phyloP scores from a whole-genome alignment of 2,113 vertebrate species.

The Pedionomus torquatus region DNA sequence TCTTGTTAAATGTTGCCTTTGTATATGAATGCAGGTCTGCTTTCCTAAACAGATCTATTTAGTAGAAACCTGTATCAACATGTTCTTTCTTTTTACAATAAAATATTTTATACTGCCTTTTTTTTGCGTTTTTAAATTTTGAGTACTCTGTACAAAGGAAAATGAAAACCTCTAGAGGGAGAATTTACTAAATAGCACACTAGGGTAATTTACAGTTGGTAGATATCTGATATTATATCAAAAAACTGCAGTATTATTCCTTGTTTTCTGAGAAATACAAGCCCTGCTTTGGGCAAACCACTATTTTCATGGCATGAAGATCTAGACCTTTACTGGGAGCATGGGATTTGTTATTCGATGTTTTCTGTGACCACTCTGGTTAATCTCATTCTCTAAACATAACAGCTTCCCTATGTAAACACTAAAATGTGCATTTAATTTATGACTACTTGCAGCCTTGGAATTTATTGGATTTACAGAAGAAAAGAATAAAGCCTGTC shows the following conservation, averaged over 20 bases:
- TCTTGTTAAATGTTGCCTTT: neutral
- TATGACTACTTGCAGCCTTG: slow-evolving; percentile 14
- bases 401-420: slow-evolving; percentile 28
- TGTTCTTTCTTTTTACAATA: neutral
- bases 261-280: neutral
- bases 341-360: slow-evolving; percentile 3
- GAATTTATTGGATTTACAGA: slow-evolving; percentile 17
- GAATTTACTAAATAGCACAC: neutral
- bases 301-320: neutral
- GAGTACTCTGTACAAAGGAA: neutral
- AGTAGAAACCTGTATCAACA: neutral
- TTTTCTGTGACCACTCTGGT: slow-evolving; percentile 40
- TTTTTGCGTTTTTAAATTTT: neutral
- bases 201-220: neutral
- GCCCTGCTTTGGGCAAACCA: neutral
- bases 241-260: neutral
- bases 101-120: neutral
- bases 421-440: slow-evolving; percentile 38
- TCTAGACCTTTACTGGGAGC: neutral
- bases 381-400: slow-evolving; percentile 53
- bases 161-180: neutral
- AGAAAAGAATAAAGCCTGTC: slow-evolving; percentile 9
- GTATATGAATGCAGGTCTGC: neutral
- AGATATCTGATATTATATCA: neutral
- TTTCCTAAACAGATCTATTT: neutral